Base-by-base conservation (phyloP, 2,797 vertebrate genomes). In the Bufotes viridis region DNA sequence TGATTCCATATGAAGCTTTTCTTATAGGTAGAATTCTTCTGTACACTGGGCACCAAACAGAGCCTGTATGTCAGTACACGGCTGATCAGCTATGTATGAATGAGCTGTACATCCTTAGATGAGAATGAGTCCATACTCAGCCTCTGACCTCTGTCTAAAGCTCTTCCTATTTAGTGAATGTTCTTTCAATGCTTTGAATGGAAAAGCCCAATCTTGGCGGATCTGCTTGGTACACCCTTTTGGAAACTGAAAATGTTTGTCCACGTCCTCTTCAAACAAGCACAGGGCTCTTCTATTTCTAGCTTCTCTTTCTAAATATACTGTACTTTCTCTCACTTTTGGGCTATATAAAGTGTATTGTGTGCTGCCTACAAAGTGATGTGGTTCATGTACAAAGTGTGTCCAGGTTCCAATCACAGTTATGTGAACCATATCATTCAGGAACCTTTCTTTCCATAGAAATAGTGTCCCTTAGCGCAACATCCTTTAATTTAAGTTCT, bases 401-500 rank as follows among this genome's bases (percentile, higher is more conserved):
- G 83, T 60, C 70, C 58, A 76, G 72, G 82, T 84, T 74, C 82
- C 82, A 75, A n/a, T 75, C 70, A 18, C 57, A 49, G 53, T 22
- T 61, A 82, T 70, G 42, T 78, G 34, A 22, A 85, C 72, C 83
- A 78, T 85, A 85, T 85, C 83, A 85, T 85, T 84, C 69, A 24
- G 17, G 70, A 34, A 49, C 29, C 24, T 84, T 74, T 58, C 82
- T 75, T 84, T 85, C 53, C 83, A 65, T 78, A 85, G 72, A 76
- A 76, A 78, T 63, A 65, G 83, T 13, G 72, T 85, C 83, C 61
- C 42, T 65, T 61, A 65, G 61, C 42, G 20, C 42, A 65, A 67
- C 34, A 51, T 51, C 80, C 83, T 85, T 85, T 85, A 85, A 85
- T 85, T 85, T 85, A 85, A 63, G 58, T 42, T 63, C 9, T 34